phyloP scores from a whole-genome alignment of 2,113 vertebrate species.

The Anolis sagrei region DNA sequence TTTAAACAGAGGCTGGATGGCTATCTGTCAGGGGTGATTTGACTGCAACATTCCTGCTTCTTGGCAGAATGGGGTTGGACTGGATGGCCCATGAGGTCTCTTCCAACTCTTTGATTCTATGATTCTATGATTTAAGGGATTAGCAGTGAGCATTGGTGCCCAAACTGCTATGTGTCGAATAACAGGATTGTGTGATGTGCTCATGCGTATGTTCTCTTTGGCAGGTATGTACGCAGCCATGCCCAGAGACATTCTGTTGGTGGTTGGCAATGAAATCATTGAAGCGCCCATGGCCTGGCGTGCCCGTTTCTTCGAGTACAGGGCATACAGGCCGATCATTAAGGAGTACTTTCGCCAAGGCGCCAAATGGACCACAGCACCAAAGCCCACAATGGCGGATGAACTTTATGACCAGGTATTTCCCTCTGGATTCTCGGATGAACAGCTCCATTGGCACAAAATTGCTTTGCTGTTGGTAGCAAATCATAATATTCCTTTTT shows the following conservation, averaged over 20 bases:
- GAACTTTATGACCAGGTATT: conserved; percentile 93
- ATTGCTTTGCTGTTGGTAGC: not conserved
- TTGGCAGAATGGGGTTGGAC: too few species aligned
- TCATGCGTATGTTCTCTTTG: conserved; percentile 20
- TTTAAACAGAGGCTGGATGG: too few species aligned
- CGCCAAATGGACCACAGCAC: conserved; percentile 97
- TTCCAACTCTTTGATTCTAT: too few species aligned
- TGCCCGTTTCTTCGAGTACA: conserved; percentile 96
- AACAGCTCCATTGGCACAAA: not conserved
- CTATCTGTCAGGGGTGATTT: too few species aligned
- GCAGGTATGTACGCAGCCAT: conserved; percentile 97
- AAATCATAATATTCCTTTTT: too few species aligned
- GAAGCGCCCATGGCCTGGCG: conserved; percentile 99
- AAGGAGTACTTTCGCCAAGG: conserved; percentile 95
- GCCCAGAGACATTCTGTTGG: conserved; percentile 96
- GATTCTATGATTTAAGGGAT: too few species aligned
- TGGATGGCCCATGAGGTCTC: too few species aligned
- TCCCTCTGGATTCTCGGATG: not conserved
- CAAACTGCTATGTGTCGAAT: not conserved
- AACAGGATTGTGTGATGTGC: not conserved
- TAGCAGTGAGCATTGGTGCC: not conserved
- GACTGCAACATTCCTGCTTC: too few species aligned
- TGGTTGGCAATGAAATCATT: conserved; percentile 97
- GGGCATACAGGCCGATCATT: conserved; percentile 93
- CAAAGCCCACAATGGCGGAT: conserved; percentile 96